Evolutionary conservation across 1,140 invertebrate species (phyloP).

Genomic region (Drosophila mojavensis): DNA sequence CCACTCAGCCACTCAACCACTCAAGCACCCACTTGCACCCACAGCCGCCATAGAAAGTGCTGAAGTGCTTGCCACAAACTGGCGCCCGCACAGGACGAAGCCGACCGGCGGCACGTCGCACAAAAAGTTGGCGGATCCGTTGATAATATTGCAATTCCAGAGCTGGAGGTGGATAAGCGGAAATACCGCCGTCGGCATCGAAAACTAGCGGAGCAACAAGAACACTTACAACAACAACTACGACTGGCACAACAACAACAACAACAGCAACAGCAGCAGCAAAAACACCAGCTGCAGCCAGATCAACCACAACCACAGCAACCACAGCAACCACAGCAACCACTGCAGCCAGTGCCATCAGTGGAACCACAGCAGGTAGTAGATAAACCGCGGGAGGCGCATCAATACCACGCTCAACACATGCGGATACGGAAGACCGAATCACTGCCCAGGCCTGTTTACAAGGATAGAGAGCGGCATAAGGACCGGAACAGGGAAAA

Average conservation of each 20-base stretch:
- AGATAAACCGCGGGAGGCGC: slow-evolving; percentile 1
- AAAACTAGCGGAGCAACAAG: slow-evolving; percentile 5
- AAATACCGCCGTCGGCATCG: slow-evolving; percentile 28
- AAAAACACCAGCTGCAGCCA: slow-evolving; percentile 4
- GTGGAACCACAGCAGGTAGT: background rate
- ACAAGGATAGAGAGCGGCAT: slow-evolving; percentile 10
- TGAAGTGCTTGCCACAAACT: slow-evolving; percentile 31
- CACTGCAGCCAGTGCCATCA: background rate
- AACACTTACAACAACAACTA: slow-evolving; percentile 7
- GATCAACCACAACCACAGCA: slow-evolving; percentile 7
- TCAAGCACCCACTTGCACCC: background rate
- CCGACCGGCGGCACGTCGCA: slow-evolving; percentile 17
- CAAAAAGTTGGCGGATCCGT: slow-evolving; percentile 16
- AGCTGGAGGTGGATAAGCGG: slow-evolving; percentile 41
- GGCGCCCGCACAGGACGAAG: slow-evolving; percentile 40
- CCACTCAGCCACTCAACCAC: background rate
- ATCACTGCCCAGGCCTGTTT: background rate
- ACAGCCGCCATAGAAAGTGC: slow-evolving; percentile 9
- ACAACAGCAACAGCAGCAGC: background rate
- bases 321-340: background rate
- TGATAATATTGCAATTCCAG: slow-evolving; percentile 43
- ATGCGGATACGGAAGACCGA: slow-evolving; percentile 4
- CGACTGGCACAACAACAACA: background rate
- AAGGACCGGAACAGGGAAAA: slow-evolving; percentile 8
- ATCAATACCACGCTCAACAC: slow-evolving; percentile 2